These are phyloP conservation scores for Galago senegalensis DNA, from an alignment of 2,797 vertebrate species.

Conservation along the genomic window DNA sequence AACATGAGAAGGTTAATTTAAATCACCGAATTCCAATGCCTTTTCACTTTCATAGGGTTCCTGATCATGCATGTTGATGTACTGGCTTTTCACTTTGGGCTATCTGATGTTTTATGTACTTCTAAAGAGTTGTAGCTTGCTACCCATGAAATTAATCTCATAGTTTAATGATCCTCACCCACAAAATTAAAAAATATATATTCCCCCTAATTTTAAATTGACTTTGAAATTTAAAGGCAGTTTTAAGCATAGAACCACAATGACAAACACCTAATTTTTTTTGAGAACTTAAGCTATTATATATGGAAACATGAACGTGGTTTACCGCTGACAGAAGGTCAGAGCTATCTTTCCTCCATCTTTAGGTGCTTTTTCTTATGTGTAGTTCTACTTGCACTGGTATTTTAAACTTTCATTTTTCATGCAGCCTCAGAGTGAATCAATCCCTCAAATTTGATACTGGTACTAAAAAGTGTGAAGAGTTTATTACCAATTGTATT, in stretches of 20 bases:
- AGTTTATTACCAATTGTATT: background rate
- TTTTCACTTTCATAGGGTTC: background rate
- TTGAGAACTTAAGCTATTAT: background rate
- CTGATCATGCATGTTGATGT: background rate
- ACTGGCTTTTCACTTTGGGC: background rate
- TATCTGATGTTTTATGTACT: background rate
- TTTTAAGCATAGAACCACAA: slow-evolving; percentile 15
- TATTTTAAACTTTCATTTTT: background rate
- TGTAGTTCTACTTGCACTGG: background rate
- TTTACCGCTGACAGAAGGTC: no score
- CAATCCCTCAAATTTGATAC: background rate
- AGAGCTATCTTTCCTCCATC: no score
- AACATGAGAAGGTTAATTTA: background rate
- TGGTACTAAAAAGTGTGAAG: background rate
- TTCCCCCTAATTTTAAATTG: slow-evolving; percentile 23
- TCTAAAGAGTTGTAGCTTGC: slow-evolving; percentile 14
- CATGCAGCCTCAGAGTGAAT: background rate
- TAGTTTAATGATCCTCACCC: background rate
- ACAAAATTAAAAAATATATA: background rate
- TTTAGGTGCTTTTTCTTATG: slow-evolving; percentile 35
- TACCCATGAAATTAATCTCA: slow-evolving; percentile 27
- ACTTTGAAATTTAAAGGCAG: slow-evolving; percentile 31
- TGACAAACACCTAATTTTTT: background rate
- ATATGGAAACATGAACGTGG: accelerated
- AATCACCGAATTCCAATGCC: background rate